Evolutionary conservation across 30 jellyfish, hydroid and myxozoan species (phyloP).

Genomic region (Pelagia noctiluca): DNA sequence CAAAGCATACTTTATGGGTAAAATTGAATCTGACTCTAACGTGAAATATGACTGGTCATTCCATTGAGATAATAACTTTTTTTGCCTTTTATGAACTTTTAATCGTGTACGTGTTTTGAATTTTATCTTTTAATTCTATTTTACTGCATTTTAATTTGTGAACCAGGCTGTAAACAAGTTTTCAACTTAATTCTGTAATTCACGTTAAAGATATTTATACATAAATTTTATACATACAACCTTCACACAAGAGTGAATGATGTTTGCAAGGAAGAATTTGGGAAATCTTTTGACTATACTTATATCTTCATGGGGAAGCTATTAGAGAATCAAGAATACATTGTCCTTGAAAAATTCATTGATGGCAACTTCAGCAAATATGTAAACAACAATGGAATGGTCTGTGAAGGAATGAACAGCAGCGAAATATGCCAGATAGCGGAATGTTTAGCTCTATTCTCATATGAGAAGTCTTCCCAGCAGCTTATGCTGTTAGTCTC

Average conservation of each 20-base stretch:
- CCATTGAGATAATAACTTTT: too few relatives aligned
- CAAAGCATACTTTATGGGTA: too few relatives aligned
- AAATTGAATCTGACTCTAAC: too few relatives aligned
- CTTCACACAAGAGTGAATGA: constrained; percentile 11
- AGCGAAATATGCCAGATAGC: constrained; percentile 40
- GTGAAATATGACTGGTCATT: too few relatives aligned
- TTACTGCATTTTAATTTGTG: too few relatives aligned
- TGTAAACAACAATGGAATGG: constrained; percentile 52
- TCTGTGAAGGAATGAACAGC: constrained; percentile 14
- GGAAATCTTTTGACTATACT: constrained; percentile 23
- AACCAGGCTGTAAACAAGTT: too few relatives aligned
- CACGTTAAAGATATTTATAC: too few relatives aligned
- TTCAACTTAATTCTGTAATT: too few relatives aligned
- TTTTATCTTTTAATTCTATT: too few relatives aligned
- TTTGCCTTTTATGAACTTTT: too few relatives aligned
- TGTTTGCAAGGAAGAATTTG: constrained; percentile 11
- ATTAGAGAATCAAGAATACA: neutral
- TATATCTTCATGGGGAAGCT: constrained; percentile 31
- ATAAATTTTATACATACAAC: too few relatives aligned
- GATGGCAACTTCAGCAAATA: constrained; percentile 38
- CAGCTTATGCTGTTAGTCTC: constrained; percentile 38
- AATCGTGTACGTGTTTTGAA: too few relatives aligned
- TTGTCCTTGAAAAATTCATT: constrained; percentile 16
- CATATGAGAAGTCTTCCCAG: constrained; percentile 18
- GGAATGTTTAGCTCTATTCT: constrained; percentile 27